These are phyloP conservation scores for Sebastes minor DNA, from an alignment of 2,797 vertebrate species.

Conservation along the genomic window DNA sequence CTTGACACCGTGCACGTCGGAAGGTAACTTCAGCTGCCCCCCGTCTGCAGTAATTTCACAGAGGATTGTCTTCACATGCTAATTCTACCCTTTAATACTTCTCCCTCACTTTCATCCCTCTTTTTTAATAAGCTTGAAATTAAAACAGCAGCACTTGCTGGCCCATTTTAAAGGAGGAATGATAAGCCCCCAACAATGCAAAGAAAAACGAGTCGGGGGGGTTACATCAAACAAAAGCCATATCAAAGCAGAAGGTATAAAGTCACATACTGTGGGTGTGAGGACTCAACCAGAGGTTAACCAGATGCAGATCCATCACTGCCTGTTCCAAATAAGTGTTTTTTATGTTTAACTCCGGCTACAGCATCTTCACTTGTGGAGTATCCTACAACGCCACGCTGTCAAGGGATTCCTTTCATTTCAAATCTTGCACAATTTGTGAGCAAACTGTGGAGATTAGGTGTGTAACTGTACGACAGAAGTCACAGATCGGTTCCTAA, in stretches of 20 bases:
- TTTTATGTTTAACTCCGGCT: conserved; percentile 7
- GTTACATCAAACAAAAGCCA: conserved; percentile 67
- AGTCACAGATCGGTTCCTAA: neutral
- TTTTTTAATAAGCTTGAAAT: conserved; percentile 86
- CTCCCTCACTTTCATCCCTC: conserved; percentile 66
- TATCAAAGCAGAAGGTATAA: conserved; percentile 51
- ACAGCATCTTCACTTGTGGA: neutral
- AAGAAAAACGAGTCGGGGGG: conserved; percentile 47
- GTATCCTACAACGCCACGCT: neutral
- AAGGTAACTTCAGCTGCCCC: conserved; percentile 59
- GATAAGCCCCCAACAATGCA: conserved; percentile 68
- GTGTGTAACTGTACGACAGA: neutral
- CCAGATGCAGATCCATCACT: conserved; percentile 30
- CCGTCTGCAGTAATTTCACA: conserved; percentile 76
- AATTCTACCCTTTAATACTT: conserved; percentile 84
- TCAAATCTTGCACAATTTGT: neutral
- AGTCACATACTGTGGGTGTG: neutral
- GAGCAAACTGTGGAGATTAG: neutral
- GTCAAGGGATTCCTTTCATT: neutral
- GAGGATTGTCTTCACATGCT: conserved; percentile 79
- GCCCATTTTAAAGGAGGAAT: conserved; percentile 61
- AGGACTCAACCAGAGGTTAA: conserved; percentile 40
- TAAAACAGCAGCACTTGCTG: conserved; percentile 75
- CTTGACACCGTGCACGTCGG: conserved; percentile 39
- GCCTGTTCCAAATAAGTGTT: conserved; percentile 16